Evolutionary conservation across 2,797 vertebrate species (phyloP), one percentile per base, ranked within the genome.

Genomic region (Chelidonichthys spinosus): DNA sequence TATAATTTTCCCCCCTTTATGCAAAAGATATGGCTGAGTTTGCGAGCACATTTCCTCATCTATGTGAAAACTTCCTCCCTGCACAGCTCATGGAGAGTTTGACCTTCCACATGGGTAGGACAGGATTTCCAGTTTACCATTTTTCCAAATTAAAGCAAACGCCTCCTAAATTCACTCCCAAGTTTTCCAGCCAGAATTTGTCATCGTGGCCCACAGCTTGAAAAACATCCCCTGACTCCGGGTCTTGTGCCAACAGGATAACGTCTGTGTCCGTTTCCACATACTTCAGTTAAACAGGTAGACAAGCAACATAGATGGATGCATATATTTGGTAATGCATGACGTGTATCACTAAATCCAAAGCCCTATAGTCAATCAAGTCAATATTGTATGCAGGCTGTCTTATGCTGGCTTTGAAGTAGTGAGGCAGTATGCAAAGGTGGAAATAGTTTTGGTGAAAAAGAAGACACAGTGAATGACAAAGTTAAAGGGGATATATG

Each of bases 51-150:
- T 87, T 88, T 92, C 88, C 89, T 87, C 72, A 32, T 81, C 61
- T 36, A 11, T 56, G 44, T 56, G 58, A 83, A 84, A 76, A 70
- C 67, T 89, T 91, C 88, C 87, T 86, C 69, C 83, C 39, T 56
- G 59, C 53, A 15, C 53, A 66, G 50, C 84, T 83, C 18, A 69
- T 17, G 35, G 53, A 67, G 74, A 65, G 56, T 36, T 63, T 75
- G 89, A 91, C 89, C 89, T 88, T 66, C 81, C 74, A 72, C 77
- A 50, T 15, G 52, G 65, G 49, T 18, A 69, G 71, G 67, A 87
- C 89, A 92, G 92, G 88, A 93, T 93, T 91, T 93, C 90, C 92
- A 92, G 32, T 74, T 79, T 69, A 36, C 61, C 8, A 52, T 82
- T 89, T 89, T 90, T 90, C 82, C 84, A 82, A 76, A 80, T 84